These are phyloP conservation scores for Villa cingulata DNA, from an alignment of 2,888 invertebrate species.

Conservation along the genomic window DNA sequence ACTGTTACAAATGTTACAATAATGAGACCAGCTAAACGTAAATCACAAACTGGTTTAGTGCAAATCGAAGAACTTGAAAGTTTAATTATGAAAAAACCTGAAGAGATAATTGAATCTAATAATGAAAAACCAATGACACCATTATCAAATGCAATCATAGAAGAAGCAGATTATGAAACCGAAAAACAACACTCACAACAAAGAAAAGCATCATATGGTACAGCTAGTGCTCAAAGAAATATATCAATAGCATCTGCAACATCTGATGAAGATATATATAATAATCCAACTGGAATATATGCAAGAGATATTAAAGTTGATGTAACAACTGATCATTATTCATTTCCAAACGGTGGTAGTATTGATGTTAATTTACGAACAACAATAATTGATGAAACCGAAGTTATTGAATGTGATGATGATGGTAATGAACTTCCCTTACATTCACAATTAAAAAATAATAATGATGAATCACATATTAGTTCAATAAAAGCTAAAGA, in stretches of 20 bases:
- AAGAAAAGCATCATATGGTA: slow-evolving; percentile 25
- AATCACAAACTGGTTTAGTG: slow-evolving; percentile 41
- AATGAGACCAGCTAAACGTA: slow-evolving; percentile 15
- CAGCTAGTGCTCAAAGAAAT: slow-evolving; percentile 29
- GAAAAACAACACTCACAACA: slow-evolving; percentile 21
- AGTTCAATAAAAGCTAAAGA: not conserved
- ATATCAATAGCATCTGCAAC: slow-evolving; percentile 54
- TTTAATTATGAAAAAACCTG: slow-evolving; percentile 21
- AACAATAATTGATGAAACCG: slow-evolving; percentile 24
- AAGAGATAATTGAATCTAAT: slow-evolving; percentile 17
- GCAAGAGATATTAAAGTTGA: not conserved
- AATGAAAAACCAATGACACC: slow-evolving; percentile 28
- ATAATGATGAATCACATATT: not conserved
- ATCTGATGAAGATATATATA: slow-evolving; percentile 40
- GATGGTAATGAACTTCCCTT: not conserved
- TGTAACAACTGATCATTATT: not conserved
- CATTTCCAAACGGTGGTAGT: slow-evolving; percentile 25
- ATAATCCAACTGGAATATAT: not conserved
- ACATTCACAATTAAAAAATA: not conserved
- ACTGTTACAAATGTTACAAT: slow-evolving; percentile 5
- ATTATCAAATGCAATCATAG: slow-evolving; percentile 40
- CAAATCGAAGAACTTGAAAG: slow-evolving; percentile 43
- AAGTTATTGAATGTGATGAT: slow-evolving; percentile 9
- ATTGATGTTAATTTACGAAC: slow-evolving; percentile 20
- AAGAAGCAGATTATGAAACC: slow-evolving; percentile 39